Base-by-base conservation (phyloP, 2,113 vertebrate species). In the Reinhardtius hippoglossoides region DNA sequence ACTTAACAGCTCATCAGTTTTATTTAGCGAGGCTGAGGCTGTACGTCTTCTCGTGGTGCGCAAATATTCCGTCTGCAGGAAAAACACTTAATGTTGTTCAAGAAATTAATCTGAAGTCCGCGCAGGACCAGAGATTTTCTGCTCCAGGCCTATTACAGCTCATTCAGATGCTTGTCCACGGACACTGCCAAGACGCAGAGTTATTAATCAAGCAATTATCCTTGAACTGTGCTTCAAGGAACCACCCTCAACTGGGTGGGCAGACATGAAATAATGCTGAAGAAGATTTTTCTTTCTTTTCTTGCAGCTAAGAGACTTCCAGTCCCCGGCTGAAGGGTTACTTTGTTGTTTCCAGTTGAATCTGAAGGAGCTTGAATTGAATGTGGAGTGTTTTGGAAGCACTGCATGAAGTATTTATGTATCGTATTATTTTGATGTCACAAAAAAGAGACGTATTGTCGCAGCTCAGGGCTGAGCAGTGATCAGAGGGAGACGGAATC, bases 151-250 rank as follows among this genome's bases (percentile, higher is more conserved):
- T 68, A 64, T 90, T 86, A 80, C 61, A 61, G 67, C 79, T 69
- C 76, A 76, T 89, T 84, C 69, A 72, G 58, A 80, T 63, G 75
- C 78, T 72, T 50, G 77, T 83, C 78, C 58, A n/a, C n/a, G 35
- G 64, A 85, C 35, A 56, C 84, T 74, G 83, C 83, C 79, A 81
- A 81, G 82, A 82, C 66, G 72, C 63, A 72, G 66, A 88, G 81
- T 73, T 85, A 88, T 91, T 83, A 83, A 84, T 89, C 77, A 73
- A 80, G 80, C 74, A 83, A 83, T 88, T 88, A 87, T 88, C 83
- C 82, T 79, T 86, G 69, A 88, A 70, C 75, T 71, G 60, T 56
- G 48, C 66, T 71, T 62, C 26, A 67, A 48, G 46, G 65, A 83
- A 61, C 54, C 71, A 75, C 78, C 57, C 68, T 66, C 66, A 71